Evolutionary conservation across 1,140 invertebrate genomes (phyloP).

Genomic region (Penaeus japonicus): DNA sequence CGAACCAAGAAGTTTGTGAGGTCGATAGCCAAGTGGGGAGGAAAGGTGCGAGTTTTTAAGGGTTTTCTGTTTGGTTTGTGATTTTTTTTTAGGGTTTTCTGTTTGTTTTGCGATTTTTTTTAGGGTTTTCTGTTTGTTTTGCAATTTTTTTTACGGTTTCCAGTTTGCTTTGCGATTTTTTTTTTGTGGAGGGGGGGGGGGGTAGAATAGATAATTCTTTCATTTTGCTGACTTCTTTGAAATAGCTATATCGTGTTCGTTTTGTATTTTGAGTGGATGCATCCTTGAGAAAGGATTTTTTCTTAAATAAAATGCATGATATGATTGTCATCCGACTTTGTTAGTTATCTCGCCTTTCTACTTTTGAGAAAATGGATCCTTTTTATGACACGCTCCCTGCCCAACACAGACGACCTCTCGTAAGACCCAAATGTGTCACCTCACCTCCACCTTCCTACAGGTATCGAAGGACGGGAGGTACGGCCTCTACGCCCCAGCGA

Average conservation of each 20-base stretch:
- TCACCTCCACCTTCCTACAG: conserved; percentile 55
- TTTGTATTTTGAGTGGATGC: no score
- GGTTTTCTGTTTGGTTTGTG: conserved; percentile 20
- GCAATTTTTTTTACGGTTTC: not conserved
- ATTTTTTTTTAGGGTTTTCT: conserved; percentile 63
- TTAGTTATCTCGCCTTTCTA: no score
- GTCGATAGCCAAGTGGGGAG: conserved; percentile 68
- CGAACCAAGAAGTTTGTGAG: conserved; percentile 67
- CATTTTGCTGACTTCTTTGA: no score
- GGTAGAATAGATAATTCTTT: no score
- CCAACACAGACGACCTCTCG: not conserved
- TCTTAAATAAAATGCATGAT: no score
- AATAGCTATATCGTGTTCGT: no score
- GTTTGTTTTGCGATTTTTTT: conserved; percentile 83
- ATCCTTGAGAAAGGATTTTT: no score
- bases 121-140: conserved; percentile 62
- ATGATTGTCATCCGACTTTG: no score
- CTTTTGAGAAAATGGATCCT: no score
- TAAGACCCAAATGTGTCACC: not conserved
- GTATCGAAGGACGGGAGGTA: conserved; percentile 88
- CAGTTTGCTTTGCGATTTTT: no score
- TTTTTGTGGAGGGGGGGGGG: no score
- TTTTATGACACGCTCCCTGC: no score
- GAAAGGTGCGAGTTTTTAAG: conserved; percentile 59
- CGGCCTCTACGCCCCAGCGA: conserved; percentile 88